These are phyloP conservation scores for Hydrotaea diabolus DNA, from an alignment of 2,888 invertebrate species.

Conservation along the genomic window DNA sequence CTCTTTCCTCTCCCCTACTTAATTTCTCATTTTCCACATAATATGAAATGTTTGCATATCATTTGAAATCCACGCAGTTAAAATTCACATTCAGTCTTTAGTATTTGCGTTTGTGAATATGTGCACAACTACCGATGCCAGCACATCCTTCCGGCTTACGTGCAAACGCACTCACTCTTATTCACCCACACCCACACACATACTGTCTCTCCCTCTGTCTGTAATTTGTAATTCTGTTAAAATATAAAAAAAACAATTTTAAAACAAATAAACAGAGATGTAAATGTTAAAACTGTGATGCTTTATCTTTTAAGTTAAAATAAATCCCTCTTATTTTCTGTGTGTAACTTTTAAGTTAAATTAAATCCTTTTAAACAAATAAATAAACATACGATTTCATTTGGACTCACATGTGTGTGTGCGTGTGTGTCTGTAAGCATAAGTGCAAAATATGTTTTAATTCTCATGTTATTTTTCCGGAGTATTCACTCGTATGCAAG, in stretches of 20 bases:
- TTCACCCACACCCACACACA: not conserved
- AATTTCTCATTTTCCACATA: not conserved
- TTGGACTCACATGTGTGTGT: conserved; percentile 12
- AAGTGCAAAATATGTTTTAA: conserved; percentile 34
- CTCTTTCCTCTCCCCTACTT: no score
- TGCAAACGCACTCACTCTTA: not conserved
- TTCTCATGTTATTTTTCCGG: not conserved
- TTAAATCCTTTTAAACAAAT: conserved; percentile 59
- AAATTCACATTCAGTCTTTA: not conserved
- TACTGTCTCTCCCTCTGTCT: no score
- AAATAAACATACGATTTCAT: conserved; percentile 50
- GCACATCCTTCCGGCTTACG: not conserved
- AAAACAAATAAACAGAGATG: conserved; percentile 25
- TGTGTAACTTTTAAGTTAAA: conserved; percentile 57
- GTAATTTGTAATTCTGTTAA: not conserved
- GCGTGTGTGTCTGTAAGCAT: not conserved
- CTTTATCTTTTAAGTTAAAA: conserved; percentile 33
- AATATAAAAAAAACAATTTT: not conserved
- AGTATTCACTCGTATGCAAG: no score
- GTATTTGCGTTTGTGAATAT: not conserved
- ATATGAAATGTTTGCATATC: not conserved
- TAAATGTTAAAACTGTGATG: conserved; percentile 17
- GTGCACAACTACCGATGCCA: no score
- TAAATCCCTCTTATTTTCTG: conserved; percentile 2
- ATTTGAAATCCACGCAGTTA: not conserved